Conservation (phyloP, 2,888 invertebrate species). For the Drosophila planitibia region DNA sequence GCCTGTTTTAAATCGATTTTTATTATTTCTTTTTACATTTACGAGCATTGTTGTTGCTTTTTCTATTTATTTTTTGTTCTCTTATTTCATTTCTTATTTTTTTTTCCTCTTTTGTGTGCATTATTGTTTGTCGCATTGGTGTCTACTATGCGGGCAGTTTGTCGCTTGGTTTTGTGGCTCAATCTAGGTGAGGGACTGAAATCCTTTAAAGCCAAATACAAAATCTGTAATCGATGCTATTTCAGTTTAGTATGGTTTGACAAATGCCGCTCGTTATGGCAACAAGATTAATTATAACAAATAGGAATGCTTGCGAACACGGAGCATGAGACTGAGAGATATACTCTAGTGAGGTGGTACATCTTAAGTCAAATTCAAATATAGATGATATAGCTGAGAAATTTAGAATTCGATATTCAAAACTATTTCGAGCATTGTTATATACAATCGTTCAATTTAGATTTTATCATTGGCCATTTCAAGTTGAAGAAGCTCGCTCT, state of each 20-base stretch:
- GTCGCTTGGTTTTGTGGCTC: slow-evolving; percentile 41
- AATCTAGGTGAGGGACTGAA: slow-evolving; percentile 41
- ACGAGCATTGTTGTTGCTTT: slow-evolving; percentile 35
- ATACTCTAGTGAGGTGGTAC: background rate
- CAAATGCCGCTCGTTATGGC: slow-evolving; percentile 19
- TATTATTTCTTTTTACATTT: slow-evolving; percentile 67
- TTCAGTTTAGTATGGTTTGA: slow-evolving; percentile 1
- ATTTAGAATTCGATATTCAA: background rate
- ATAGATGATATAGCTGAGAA: background rate
- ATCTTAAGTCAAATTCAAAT: background rate
- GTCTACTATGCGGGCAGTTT: slow-evolving; percentile 48
- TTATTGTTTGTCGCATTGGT: slow-evolving; percentile 34
- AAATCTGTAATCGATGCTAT: slow-evolving; percentile 30
- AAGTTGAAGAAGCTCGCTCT: background rate
- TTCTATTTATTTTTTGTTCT: slow-evolving; percentile 13
- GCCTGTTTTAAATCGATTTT: slow-evolving; percentile 80
- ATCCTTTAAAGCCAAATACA: slow-evolving; percentile 40
- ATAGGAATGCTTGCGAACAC: background rate
- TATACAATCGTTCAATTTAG: background rate
- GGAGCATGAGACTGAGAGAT: background rate
- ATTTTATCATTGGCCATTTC: background rate
- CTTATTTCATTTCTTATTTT: slow-evolving; percentile 11
- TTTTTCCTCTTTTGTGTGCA: slow-evolving; percentile 15
- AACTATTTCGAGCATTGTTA: background rate
- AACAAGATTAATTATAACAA: slow-evolving; percentile 20